Evolutionary conservation across 1,140 invertebrate species (phyloP).

Genomic region (Cydia amplana): DNA sequence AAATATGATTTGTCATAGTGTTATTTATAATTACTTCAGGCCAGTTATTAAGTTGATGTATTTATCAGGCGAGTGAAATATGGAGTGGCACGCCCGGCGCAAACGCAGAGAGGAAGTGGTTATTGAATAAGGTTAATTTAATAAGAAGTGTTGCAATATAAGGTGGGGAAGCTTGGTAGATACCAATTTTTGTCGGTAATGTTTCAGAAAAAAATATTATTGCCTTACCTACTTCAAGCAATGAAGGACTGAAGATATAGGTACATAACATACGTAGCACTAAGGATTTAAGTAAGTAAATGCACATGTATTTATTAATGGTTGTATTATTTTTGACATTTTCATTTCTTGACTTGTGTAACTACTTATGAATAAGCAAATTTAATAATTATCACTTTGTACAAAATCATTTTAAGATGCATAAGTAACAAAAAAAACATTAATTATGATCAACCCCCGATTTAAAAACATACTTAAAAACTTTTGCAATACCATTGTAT

Average conservation of each 20-base stretch:
- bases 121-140: slow-evolving; percentile 6
- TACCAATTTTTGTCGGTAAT: background rate
- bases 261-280: no score
- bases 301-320: no score
- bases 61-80: slow-evolving; percentile 27
- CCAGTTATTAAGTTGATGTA: slow-evolving; percentile 23
- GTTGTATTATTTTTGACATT: no score
- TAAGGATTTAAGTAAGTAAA: no score
- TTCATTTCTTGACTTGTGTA: no score
- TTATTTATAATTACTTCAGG: slow-evolving; percentile 26
- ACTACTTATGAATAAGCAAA: no score
- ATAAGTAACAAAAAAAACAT: no score
- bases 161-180: background rate
- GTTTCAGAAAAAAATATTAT: background rate
- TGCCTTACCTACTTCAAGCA: background rate
- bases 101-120: slow-evolving; percentile 1
- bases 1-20: slow-evolving; percentile 27
- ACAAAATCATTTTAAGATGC: no score
- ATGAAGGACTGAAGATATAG: no score
- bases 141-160: background rate
- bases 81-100: slow-evolving; percentile 16
- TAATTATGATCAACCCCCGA: no score
- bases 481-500: background rate
- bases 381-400: no score
- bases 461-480: background rate